Conservation (phyloP, 2,888 invertebrate species). For the Callimorpha dominula region DNA sequence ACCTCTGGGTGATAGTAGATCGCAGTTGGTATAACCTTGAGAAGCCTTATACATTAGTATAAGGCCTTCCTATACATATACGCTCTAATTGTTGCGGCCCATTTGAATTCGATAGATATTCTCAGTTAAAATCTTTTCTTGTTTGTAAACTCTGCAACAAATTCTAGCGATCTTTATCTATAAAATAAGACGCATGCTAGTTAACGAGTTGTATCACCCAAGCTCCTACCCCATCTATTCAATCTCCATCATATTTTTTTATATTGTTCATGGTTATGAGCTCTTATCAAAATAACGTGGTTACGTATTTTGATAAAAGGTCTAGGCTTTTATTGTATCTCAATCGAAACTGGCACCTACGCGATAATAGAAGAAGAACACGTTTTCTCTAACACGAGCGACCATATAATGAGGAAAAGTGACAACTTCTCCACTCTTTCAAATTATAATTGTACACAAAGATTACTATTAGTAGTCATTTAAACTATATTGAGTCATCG, state of each 20-base stretch:
- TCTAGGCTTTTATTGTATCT: slow-evolving; percentile 4
- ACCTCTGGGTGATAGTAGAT: background rate
- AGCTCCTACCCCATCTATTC: background rate
- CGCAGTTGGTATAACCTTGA: no score
- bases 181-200: no score
- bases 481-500: slow-evolving; percentile 33
- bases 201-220: background rate
- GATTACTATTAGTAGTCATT: slow-evolving; percentile 9
- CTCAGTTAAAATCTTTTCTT: no score
- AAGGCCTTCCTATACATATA: no score
- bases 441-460: slow-evolving; percentile 29
- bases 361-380: background rate
- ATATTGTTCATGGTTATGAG: no score
- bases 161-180: no score
- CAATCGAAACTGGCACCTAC: background rate
- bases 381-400: background rate
- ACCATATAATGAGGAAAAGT: background rate
- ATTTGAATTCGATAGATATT: no score
- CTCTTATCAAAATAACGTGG: no score
- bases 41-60: no score
- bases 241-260: background rate
- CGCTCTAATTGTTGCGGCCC: no score
- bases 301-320: background rate
- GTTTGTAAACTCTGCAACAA: no score
- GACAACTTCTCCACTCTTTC: background rate